Conservation (phyloP, 1,140 invertebrate genomes). For the Drosophila sp. region DNA sequence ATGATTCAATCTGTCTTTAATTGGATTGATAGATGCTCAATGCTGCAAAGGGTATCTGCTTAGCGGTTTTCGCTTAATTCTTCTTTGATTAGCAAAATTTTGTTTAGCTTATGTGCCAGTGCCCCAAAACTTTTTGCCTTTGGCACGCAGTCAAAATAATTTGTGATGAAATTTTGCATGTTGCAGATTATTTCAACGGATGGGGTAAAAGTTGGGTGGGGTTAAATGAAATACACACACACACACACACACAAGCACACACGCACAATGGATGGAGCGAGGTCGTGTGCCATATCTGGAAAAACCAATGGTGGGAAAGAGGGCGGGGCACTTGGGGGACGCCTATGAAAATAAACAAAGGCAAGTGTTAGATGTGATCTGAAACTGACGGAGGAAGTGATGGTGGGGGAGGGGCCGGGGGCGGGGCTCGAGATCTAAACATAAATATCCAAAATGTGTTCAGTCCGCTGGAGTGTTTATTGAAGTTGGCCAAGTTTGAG, state of each 20-base stretch:
- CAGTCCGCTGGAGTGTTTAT: conserved; percentile 1
- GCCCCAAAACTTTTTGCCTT: conserved; percentile 11
- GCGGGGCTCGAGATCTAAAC: not conserved
- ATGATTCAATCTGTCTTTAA: too few species aligned
- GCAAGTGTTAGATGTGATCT: conserved; percentile 1
- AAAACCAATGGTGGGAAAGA: not conserved
- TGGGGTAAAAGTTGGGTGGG: not conserved
- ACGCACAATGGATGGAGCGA: conserved; percentile 8
- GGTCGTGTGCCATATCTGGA: conserved; percentile 3
- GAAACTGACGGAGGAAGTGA: not conserved
- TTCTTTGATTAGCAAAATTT: not conserved
- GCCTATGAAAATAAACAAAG: not conserved
- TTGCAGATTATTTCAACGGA: not conserved
- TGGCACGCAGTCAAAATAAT: conserved; percentile 11
- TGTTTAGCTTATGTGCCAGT: conserved; percentile 9
- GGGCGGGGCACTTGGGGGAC: not conserved
- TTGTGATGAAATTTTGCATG: conserved; percentile 12
- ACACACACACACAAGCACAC: not conserved
- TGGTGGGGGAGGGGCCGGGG: not conserved
- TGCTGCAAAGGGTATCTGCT: too few species aligned
- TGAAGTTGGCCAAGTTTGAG: conserved; percentile 3
- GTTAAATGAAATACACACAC: not conserved
- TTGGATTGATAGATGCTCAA: too few species aligned
- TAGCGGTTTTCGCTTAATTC: not conserved
- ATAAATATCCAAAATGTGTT: conserved; percentile 1